Evolutionary conservation across 2,797 vertebrate genomes (phyloP).

Genomic region (Microctenopoma steveboyesi): DNA sequence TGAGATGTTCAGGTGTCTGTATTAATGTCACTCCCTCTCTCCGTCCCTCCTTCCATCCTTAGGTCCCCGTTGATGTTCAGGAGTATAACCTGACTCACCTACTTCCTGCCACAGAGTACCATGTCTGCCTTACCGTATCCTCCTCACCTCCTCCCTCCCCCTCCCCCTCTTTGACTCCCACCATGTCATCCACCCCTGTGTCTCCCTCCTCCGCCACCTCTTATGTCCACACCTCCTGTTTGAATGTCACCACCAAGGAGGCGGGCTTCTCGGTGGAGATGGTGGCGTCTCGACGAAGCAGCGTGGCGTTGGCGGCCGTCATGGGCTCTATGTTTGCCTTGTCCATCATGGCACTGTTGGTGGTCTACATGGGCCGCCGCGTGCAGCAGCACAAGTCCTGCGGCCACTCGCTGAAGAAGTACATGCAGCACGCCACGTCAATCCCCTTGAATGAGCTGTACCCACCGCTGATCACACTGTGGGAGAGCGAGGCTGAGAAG

Average conservation of each 20-base stretch:
- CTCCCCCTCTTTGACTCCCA: constrained; percentile 35
- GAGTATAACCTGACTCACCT: constrained; percentile 89
- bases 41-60: neutral
- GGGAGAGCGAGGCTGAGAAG: constrained; percentile 83
- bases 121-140: constrained; percentile 84
- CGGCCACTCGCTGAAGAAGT: constrained; percentile 86
- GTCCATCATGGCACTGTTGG: constrained; percentile 84
- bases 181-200: constrained; percentile 33
- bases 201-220: constrained; percentile 46
- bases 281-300: constrained; percentile 77
- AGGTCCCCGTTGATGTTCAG: constrained; percentile 85
- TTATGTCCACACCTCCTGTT: constrained; percentile 76
- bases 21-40: neutral
- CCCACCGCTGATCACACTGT: constrained; percentile 87
- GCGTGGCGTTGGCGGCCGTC: constrained; percentile 84
- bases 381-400: constrained; percentile 84
- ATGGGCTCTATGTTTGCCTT: constrained; percentile 87
- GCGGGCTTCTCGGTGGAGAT: constrained; percentile 81
- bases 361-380: constrained; percentile 83
- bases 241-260: constrained; percentile 87
- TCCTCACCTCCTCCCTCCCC: constrained; percentile 46
- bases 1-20: no score
- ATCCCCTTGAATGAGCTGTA: constrained; percentile 88
- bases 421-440: constrained; percentile 85
- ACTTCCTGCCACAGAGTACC: constrained; percentile 84